Conservation (phyloP, 2,888 invertebrate species). For the Eutolmus rufibarbis region DNA sequence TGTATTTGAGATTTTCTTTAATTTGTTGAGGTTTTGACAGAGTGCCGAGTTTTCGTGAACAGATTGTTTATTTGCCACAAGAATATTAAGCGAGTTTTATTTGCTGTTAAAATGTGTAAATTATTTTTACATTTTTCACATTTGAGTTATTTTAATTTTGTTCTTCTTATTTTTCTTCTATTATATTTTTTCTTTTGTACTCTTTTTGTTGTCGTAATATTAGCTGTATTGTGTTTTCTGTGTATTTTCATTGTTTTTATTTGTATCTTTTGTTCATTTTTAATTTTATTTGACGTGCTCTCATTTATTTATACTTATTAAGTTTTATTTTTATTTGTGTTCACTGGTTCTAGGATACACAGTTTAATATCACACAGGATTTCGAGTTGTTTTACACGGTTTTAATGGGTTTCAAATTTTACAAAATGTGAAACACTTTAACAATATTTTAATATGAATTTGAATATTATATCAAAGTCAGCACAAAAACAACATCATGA, state of each 20-base stretch:
- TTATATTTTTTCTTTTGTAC: conserved; percentile 55
- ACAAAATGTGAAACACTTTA: conserved; percentile 34
- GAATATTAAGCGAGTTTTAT: conserved; percentile 18
- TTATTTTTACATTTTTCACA: conserved; percentile 47
- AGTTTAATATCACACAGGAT: conserved; percentile 42
- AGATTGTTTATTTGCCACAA: conserved; percentile 27
- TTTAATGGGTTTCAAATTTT: conserved; percentile 39
- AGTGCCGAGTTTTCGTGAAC: conserved; percentile 36
- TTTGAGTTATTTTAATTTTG: conserved; percentile 1
- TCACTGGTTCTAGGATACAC: conserved; percentile 30
- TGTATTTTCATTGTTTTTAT: conserved; percentile 56
- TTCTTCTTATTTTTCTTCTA: neutral
- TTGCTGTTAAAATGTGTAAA: conserved; percentile 48
- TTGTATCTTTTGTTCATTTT: conserved; percentile 40
- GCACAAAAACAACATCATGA: neutral
- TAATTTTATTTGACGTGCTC: conserved; percentile 43
- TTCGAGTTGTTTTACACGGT: conserved; percentile 45
- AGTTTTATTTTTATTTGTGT: conserved; percentile 1
- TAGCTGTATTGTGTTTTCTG: conserved; percentile 41
- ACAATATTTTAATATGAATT: neutral
- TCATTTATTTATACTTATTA: conserved; percentile 41
- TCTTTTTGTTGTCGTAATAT: conserved; percentile 57
- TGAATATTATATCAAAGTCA: neutral
- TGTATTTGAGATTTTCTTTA: conserved; percentile 33
- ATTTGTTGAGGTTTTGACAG: conserved; percentile 19